phyloP scores from a whole-genome alignment of 2,113 vertebrate species.

The Dromas ardeola region DNA sequence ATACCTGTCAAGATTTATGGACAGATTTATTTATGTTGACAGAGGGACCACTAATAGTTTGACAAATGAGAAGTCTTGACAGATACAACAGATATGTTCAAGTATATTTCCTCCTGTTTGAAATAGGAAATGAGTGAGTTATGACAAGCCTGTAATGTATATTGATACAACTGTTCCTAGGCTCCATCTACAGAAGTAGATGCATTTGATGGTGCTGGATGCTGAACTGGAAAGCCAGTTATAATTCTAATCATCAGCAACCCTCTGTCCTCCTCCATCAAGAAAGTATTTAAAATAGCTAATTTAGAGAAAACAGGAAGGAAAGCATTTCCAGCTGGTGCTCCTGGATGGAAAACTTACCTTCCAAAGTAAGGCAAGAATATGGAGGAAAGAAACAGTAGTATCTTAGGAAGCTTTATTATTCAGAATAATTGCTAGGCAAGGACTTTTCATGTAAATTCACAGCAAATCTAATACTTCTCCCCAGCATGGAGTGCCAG shows the following conservation, averaged over 20 bases:
- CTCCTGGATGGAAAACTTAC: not conserved
- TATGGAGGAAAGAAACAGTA: not conserved
- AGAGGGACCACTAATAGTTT: constrained; percentile 77
- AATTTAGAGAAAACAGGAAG: constrained; percentile 34
- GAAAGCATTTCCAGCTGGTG: not conserved
- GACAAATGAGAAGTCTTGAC: constrained; percentile 79
- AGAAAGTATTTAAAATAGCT: not conserved
- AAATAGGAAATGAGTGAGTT: constrained; percentile 62
- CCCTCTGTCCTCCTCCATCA: not conserved
- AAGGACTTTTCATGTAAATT: not conserved
- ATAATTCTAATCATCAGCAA: not conserved
- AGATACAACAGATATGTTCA: constrained; percentile 74
- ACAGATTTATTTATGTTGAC: constrained; percentile 84
- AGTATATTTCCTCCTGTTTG: constrained; percentile 70
- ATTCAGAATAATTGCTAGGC: not conserved
- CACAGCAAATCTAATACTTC: not conserved
- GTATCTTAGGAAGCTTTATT: not conserved
- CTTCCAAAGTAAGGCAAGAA: not conserved
- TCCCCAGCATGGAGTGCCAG: not conserved
- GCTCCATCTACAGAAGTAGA: not conserved
- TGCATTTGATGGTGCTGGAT: not conserved
- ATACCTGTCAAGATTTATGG: constrained; percentile 83
- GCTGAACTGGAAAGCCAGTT: not conserved
- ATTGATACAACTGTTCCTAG: constrained; percentile 22
- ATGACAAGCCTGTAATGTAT: constrained; percentile 55